Evolutionary conservation across 2,113 vertebrate genomes (phyloP).

Genomic region (Apodemus speciosus): DNA sequence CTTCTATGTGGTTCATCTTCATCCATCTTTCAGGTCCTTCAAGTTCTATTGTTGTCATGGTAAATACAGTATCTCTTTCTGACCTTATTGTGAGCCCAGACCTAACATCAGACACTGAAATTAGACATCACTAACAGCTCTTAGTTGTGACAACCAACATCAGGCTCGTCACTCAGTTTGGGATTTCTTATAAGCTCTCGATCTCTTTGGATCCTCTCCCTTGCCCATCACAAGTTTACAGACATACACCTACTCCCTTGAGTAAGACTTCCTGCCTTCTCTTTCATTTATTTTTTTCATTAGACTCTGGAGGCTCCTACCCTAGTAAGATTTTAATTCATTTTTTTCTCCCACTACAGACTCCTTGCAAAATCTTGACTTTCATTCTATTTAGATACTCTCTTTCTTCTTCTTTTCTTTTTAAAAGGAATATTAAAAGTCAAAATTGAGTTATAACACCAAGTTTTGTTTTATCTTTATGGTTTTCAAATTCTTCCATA

Average conservation of each 20-base stretch:
- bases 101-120: not conserved
- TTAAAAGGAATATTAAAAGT: not conserved
- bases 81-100: not conserved
- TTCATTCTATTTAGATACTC: not conserved
- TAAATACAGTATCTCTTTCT: not conserved
- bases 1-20: not conserved
- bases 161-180: fast-evolving
- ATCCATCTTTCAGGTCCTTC: not conserved
- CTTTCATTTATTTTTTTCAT: not conserved
- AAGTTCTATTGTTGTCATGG: not conserved
- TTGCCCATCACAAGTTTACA: not conserved
- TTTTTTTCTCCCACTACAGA: not conserved
- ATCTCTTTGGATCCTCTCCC: not conserved
- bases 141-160: not conserved
- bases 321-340: not conserved
- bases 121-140: not conserved
- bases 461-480: not conserved
- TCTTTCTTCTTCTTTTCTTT: not conserved
- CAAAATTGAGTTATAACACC: not conserved
- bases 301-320: not conserved
- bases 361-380: not conserved
- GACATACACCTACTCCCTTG: fast-evolving
- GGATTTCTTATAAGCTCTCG: not conserved
- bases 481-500: not conserved
- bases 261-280: not conserved